Evolutionary conservation across 2,113 vertebrate genomes (phyloP).

Genomic region (Myotis davidii): DNA sequence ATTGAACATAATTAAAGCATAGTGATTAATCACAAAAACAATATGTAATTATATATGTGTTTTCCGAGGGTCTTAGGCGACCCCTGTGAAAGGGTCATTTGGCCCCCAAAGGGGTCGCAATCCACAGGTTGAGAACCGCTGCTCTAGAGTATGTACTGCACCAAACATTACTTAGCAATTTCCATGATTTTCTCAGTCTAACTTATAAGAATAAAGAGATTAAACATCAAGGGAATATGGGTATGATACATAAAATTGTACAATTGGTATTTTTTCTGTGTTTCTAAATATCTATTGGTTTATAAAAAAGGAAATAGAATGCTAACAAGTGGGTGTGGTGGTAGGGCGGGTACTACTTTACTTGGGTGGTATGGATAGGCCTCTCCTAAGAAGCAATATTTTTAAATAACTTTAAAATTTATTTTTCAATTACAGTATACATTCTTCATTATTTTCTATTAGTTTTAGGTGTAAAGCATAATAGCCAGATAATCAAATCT

Average conservation of each 20-base stretch:
- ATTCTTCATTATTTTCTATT: background rate
- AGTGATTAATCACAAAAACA: too few species aligned
- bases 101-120: too few species aligned
- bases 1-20: too few species aligned
- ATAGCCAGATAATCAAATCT: background rate
- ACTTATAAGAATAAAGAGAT: constrained; percentile 37
- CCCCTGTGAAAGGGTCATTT: too few species aligned
- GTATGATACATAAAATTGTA: background rate
- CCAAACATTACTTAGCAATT: constrained; percentile 55
- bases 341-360: background rate
- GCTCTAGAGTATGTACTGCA: background rate
- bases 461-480: background rate
- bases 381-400: background rate
- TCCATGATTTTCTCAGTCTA: constrained; percentile 27
- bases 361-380: background rate
- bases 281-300: background rate
- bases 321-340: background rate
- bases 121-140: too few species aligned
- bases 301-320: background rate
- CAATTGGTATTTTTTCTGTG: constrained; percentile 8
- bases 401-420: background rate
- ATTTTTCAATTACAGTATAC: background rate
- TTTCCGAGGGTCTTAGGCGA: too few species aligned
- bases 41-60: too few species aligned
- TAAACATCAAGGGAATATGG: background rate